phyloP scores from a whole-genome alignment of 2,888 invertebrate genomes.

The Tortrix viridana region DNA sequence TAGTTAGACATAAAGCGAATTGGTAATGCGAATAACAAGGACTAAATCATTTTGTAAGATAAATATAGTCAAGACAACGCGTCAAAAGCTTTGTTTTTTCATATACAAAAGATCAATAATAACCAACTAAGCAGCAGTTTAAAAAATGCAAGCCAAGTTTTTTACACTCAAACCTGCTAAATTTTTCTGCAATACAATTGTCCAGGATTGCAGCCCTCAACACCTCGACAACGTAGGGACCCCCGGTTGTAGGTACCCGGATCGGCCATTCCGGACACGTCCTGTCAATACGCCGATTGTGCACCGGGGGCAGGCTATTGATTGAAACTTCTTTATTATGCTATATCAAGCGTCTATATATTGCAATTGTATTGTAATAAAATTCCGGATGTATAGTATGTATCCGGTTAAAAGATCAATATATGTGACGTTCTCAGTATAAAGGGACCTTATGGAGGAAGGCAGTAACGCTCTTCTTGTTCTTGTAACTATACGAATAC shows the following conservation, averaged over 20 bases:
- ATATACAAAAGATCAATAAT: too few relatives aligned
- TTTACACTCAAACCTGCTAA: neutral
- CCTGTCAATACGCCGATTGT: constrained; percentile 82
- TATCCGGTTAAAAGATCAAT: neutral
- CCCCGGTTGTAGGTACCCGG: constrained; percentile 1
- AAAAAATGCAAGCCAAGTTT: neutral
- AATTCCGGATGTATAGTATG: neutral
- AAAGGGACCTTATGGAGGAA: too few relatives aligned
- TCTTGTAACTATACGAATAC: too few relatives aligned
- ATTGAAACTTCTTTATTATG: constrained; percentile 62
- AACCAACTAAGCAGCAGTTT: too few relatives aligned
- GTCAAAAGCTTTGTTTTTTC: too few relatives aligned
- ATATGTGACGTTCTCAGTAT: too few relatives aligned
- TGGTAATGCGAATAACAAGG: too few relatives aligned
- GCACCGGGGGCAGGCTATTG: constrained; percentile 66
- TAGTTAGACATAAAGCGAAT: too few relatives aligned
- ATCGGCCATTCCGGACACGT: constrained; percentile 71
- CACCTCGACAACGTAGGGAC: neutral
- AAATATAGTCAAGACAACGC: too few relatives aligned
- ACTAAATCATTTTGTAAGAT: too few relatives aligned
- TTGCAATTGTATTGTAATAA: constrained; percentile 19
- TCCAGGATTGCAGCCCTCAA: neutral
- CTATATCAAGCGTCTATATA: constrained; percentile 20
- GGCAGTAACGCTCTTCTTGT: too few relatives aligned
- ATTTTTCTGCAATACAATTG: neutral